Evolutionary conservation across 2,888 invertebrate genomes (phyloP), one percentile per base, ranked within the genome.

Genomic region (Lasiommata megera): DNA sequence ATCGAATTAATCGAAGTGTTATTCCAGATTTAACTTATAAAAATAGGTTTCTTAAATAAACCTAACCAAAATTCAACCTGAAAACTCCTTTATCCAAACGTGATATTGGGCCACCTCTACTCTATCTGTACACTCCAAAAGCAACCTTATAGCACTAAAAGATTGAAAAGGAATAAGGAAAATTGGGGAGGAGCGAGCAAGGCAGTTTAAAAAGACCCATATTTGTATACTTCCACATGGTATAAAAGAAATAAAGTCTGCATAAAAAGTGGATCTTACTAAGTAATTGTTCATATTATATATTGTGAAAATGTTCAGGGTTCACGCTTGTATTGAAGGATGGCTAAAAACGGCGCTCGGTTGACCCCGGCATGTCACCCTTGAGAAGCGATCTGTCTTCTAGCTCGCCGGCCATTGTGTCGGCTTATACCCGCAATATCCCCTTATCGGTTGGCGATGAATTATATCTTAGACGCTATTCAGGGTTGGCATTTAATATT

Each of bases 341-440:
- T 47, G 23, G 52, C 54, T 61, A 53, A 58, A 61, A 64, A 60
- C 61, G 58, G 54, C 56, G 52, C 18, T 56, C 17, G 44, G 43
- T 51, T 53, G 58, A 51, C 59, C 56, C 60, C 60, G 62, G 46
- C 44, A 55, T 59, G 78, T 77, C 79, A 73, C 69, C 72, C 64
- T 65, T 64, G 65, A 75, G 68, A 65, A 72, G 66, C 71, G 70
- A 80, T 84, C 76, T 69, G 71, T 82, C 82, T 80, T 77, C 62
- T 56, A 51, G 57, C 61, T 51, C 62, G 44, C 58, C 61, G 56
- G 61, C 63, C 48, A 58, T 64, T 64, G 63, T 65, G 58, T 47
- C 54, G 56, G 54, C 52, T 57, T 60, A 60, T 60, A 58, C 61
- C 58, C 51, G 58, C 65, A 66, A 66, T 64, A 63, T 65, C 60